A percentile compares a stretch with the other conserved stretches of the same genome.
These are phyloP conservation scores for Sebastes schlegelii DNA, from an alignment of 2,113 vertebrate species.

Conservation along the genomic window DNA sequence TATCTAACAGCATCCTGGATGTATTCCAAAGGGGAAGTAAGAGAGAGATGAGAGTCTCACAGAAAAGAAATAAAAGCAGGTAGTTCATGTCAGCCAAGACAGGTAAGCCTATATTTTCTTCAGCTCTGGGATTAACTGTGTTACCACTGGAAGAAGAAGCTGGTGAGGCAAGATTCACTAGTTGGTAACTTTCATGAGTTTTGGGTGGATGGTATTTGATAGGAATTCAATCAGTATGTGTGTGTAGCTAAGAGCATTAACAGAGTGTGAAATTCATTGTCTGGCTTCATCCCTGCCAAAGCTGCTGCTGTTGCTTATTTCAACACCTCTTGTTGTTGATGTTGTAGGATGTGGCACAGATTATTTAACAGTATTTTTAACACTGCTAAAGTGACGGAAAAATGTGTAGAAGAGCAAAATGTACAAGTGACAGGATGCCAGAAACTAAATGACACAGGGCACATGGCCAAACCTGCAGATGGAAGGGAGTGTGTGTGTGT, in stretches of 20 bases:
- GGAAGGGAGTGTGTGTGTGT: not conserved
- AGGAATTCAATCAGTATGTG: conserved; percentile 24
- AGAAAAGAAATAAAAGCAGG: not conserved
- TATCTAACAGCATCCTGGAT: conserved; percentile 1
- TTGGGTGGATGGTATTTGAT: not conserved
- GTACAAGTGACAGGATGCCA: not conserved
- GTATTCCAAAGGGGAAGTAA: conserved; percentile 11
- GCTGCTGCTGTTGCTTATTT: conserved; percentile 40
- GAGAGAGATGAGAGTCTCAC: not conserved
- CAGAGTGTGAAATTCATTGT: conserved; percentile 52
- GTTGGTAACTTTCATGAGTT: conserved; percentile 25
- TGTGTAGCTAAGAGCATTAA: conserved; percentile 42
- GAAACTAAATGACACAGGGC: conserved; percentile 1
- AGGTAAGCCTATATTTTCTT: not conserved
- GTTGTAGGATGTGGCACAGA: not conserved
- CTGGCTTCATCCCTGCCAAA: conserved; percentile 25
- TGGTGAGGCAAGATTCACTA: conserved; percentile 17
- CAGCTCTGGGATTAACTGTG: conserved; percentile 19
- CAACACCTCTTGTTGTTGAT: not conserved
- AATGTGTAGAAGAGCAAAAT: not conserved
- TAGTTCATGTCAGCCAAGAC: not conserved
- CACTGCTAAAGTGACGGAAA: not conserved
- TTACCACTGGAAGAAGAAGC: not conserved
- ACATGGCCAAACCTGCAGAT: not conserved
- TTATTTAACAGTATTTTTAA: conserved; percentile 24